Base-by-base conservation (phyloP, 2,888 invertebrate genomes). In the Caenorhabditis plicata region DNA sequence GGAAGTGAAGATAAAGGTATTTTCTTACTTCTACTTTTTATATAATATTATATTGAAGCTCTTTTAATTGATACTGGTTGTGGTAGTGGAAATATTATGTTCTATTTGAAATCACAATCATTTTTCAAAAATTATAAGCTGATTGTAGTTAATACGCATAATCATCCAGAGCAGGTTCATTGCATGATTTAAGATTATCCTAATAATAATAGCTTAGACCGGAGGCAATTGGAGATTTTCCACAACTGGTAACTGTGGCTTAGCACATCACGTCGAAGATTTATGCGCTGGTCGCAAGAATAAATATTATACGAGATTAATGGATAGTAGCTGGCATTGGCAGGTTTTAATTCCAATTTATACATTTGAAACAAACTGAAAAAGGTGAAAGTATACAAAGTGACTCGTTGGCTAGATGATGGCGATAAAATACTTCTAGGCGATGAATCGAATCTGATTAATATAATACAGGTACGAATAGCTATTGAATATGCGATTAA, bases 301-400 rank as follows among this genome's bases (percentile, higher is more conserved):
- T 48, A 71, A 71, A 41, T 64, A 67, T 36, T 71, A 71, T 47
- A 71, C 71, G 7, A 46, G 62, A 11, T 54, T 67, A 50, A 58
- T 71, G 61, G 63, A 71, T 42, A 67, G 67, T 44, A 65, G 54
- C 42, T 58, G 67, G 63, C 71, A 71, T 27, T 71, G 71, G 71
- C 61, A 67, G 51, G n/a, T n/a, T n/a, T n/a, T n/a, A n/a, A n/a
- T n/a, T n/a, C n/a, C n/a, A n/a, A n/a, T n/a, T n/a, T n/a, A n/a
- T n/a, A n/a, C n/a, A n/a, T n/a, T n/a, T n/a, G n/a, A n/a, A n/a
- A n/a, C n/a, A n/a, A n/a, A n/a, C n/a, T n/a, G n/a, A n/a, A n/a
- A n/a, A n/a, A n/a, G n/a, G 62, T 64, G n/a, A 48, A 67, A 44
- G 69, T 67, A 0, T 71, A 71, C 39, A 71, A 71, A 54, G 62